Conservation (phyloP, 2,888 invertebrate genomes). For the Crepidodera aurea region DNA sequence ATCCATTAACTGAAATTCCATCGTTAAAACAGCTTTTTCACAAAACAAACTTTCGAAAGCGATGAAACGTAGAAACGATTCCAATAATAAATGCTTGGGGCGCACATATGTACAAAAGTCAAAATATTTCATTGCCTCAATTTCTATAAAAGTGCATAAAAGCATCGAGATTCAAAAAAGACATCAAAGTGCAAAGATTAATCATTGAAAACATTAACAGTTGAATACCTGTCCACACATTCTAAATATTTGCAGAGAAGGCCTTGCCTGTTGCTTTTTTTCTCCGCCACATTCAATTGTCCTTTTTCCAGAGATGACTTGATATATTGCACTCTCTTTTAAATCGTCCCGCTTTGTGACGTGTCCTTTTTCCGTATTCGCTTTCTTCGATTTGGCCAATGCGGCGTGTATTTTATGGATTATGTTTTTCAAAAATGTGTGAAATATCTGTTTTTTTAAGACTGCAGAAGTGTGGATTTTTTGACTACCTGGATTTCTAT, state of each 20-base stretch:
- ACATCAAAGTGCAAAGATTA: constrained; percentile 42
- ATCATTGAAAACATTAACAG: constrained; percentile 44
- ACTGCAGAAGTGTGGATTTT: neutral
- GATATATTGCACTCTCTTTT: constrained; percentile 40
- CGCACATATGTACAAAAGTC: constrained; percentile 29
- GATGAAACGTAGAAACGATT: constrained; percentile 17
- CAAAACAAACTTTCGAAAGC: constrained; percentile 10
- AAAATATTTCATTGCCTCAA: constrained; percentile 36
- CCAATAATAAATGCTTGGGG: constrained; percentile 11
- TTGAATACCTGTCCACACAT: constrained; percentile 51
- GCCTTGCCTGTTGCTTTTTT: constrained; percentile 44
- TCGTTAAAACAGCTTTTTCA: neutral
- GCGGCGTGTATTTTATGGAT: constrained; percentile 46
- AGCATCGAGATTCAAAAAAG: constrained; percentile 29
- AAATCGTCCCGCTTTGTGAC: constrained; percentile 34
- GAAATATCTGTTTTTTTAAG: constrained; percentile 33
- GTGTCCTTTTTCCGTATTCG: constrained; percentile 27
- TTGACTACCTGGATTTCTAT: no score
- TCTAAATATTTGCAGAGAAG: constrained; percentile 49
- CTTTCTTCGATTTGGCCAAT: constrained; percentile 43
- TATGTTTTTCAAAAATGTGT: constrained; percentile 26
- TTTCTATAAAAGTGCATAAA: constrained; percentile 33
- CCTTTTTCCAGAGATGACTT: constrained; percentile 38
- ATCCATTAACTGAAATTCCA: neutral
- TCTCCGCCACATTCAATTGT: constrained; percentile 44